Conservation (phyloP, 2,888 invertebrate species). For the Trissolcus brochymenae region DNA sequence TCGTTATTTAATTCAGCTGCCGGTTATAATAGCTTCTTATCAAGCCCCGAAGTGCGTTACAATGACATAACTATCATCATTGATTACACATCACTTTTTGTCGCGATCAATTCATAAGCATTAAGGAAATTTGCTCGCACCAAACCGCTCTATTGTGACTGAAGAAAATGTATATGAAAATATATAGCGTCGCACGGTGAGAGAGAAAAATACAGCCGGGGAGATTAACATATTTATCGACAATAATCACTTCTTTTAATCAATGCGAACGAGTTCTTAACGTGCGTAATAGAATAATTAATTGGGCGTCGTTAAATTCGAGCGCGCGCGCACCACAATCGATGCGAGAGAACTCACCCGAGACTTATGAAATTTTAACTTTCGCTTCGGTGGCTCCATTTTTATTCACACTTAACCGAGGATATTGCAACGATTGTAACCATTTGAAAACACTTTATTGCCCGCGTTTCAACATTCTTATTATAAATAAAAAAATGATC, state of each 20-base stretch:
- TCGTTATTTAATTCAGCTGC: slow-evolving; percentile 19
- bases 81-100: slow-evolving; percentile 23
- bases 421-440: too few relatives aligned
- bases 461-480: too few relatives aligned
- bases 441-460: too few relatives aligned
- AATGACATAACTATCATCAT: slow-evolving; percentile 33
- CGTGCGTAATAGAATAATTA: slow-evolving; percentile 52
- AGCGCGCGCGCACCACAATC: slow-evolving; percentile 1
- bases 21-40: slow-evolving; percentile 13
- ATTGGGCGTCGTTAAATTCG: slow-evolving; percentile 45
- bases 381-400: too few relatives aligned
- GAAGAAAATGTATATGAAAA: slow-evolving; percentile 7
- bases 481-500: too few relatives aligned
- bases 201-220: neutral
- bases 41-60: slow-evolving; percentile 11
- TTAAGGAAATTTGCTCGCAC: slow-evolving; percentile 14
- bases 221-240: slow-evolving; percentile 38
- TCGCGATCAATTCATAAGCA: neutral
- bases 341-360: too few relatives aligned
- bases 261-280: slow-evolving; percentile 42
- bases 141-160: neutral
- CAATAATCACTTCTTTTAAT: slow-evolving; percentile 34
- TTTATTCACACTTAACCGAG: too few relatives aligned
- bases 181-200: too few relatives aligned
- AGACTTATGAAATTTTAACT: too few relatives aligned